These are phyloP conservation scores for Gavia stellata DNA, from an alignment of 2,113 vertebrate genomes.

Conservation along the genomic window DNA sequence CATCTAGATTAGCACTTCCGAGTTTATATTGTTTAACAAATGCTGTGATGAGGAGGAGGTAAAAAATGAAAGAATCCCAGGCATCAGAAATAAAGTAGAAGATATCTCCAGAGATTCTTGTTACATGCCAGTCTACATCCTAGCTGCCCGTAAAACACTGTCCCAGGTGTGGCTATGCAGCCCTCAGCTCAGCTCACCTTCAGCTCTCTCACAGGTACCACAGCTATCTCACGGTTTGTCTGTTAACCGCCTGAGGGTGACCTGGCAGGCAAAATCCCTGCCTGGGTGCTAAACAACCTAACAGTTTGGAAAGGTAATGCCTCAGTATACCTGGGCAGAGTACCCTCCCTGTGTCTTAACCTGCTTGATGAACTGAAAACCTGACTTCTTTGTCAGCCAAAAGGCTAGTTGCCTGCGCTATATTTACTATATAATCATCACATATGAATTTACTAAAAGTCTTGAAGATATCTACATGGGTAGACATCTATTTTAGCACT, in stretches of 20 bases:
- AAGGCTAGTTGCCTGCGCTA: neutral
- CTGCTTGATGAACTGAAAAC: neutral
- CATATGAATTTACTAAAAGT: neutral
- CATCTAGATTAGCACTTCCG: neutral
- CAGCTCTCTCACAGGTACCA: neutral
- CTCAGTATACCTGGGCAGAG: neutral
- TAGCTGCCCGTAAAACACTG: neutral
- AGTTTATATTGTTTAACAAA: neutral
- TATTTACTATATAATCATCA: neutral
- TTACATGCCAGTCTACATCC: fast-evolving
- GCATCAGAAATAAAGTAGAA: neutral
- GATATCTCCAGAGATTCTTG: neutral
- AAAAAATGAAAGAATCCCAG: neutral
- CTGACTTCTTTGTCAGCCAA: neutral
- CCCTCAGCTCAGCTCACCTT: neutral
- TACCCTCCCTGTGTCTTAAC: neutral
- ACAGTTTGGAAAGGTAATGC: neutral
- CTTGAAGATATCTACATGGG: neutral
- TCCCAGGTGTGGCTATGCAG: neutral
- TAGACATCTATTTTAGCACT: neutral
- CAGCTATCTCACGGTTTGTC: neutral
- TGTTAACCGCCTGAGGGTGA: fast-evolving
- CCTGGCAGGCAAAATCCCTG: neutral
- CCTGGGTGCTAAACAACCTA: neutral
- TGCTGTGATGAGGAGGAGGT: neutral